A percentile compares a stretch with the other conserved stretches of the same genome.
Conservation (phyloP, 2,888 invertebrate species). For the Pandemis heparana region DNA sequence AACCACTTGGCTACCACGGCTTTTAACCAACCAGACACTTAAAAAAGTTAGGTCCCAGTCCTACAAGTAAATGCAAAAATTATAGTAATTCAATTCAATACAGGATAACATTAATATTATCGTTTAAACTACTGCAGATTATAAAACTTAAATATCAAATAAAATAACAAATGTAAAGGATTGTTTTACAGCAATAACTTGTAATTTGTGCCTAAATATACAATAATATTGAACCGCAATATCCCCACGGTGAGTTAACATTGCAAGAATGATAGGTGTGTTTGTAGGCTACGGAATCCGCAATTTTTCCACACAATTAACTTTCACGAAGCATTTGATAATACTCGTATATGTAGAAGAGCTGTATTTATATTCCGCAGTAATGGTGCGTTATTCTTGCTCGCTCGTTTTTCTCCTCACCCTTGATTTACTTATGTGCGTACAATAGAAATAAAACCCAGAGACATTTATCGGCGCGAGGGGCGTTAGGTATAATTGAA, state of each 20-base stretch:
- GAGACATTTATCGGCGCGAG: slow-evolving; percentile 26
- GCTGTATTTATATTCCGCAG: slow-evolving; percentile 55
- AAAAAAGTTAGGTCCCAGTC: no score
- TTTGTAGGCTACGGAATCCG: slow-evolving; percentile 56
- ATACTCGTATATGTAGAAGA: slow-evolving; percentile 56
- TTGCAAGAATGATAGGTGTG: slow-evolving; percentile 58
- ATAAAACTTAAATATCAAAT: not conserved
- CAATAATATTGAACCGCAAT: slow-evolving; percentile 36
- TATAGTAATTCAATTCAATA: no score
- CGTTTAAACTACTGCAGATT: no score
- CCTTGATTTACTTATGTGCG: slow-evolving; percentile 47
- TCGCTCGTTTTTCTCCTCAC: slow-evolving; percentile 42
- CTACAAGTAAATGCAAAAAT: no score
- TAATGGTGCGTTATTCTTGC: slow-evolving; percentile 51
- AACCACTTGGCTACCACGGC: no score
- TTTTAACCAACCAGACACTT: no score
- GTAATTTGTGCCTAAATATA: slow-evolving; percentile 14
- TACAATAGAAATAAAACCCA: slow-evolving; percentile 30
- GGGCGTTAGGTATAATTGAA: slow-evolving; percentile 34
- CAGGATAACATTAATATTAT: no score
- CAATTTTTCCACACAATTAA: slow-evolving; percentile 68
- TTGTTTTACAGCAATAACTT: not conserved
- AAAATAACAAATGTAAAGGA: slow-evolving; percentile 1
- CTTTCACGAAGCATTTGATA: slow-evolving; percentile 69
- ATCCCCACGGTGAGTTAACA: slow-evolving; percentile 29